A percentile compares a stretch with the other conserved stretches of the same genome.
Conservation (phyloP, 2,113 vertebrate species). For the Elgaria multicarinata region DNA sequence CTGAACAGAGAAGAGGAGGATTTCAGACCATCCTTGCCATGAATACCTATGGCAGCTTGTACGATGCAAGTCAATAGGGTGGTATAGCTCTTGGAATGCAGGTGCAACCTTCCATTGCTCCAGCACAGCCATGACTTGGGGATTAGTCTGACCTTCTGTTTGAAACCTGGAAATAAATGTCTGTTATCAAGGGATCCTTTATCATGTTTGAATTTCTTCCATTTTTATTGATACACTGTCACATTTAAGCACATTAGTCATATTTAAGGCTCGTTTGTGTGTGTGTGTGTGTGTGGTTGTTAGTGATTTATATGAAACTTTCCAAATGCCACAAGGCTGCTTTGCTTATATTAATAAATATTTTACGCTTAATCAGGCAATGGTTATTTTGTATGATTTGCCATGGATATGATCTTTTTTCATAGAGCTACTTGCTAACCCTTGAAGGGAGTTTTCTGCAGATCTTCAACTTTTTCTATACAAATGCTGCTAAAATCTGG, state of each 20-base stretch:
- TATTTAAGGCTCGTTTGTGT: neutral
- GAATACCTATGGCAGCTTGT: neutral
- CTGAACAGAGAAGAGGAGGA: neutral
- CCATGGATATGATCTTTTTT: neutral
- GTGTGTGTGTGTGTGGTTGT: neutral
- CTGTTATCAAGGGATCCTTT: neutral
- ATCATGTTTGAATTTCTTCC: neutral
- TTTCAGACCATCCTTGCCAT: too few relatives aligned
- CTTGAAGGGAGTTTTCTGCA: neutral
- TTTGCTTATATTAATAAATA: conserved; percentile 4
- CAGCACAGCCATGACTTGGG: neutral
- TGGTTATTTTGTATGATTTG: neutral
- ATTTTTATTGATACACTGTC: conserved; percentile 2
- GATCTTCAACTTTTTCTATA: neutral
- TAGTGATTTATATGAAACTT: neutral
- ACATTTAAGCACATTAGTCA: conserved; percentile 13
- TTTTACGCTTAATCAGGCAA: neutral
- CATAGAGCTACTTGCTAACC: neutral
- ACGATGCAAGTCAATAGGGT: neutral
- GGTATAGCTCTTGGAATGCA: neutral
- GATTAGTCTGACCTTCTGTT: neutral
- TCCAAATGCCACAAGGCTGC: neutral
- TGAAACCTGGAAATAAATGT: neutral
- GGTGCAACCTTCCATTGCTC: neutral
- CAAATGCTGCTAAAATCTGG: too few relatives aligned